Evolutionary conservation across 1,140 invertebrate genomes (phyloP).

Genomic region (Potamilus streckersoni): DNA sequence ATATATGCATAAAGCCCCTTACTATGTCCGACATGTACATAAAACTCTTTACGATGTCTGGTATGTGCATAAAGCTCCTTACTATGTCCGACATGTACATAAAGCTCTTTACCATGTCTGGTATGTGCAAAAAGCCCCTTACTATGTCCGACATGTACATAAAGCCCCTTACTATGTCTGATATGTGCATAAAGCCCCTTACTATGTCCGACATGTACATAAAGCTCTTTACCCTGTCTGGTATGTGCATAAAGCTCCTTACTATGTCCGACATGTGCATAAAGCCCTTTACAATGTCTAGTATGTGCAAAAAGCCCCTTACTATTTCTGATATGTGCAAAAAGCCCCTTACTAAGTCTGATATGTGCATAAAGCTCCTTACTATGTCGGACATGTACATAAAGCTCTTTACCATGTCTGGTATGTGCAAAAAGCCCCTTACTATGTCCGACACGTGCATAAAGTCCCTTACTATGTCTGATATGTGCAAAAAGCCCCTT

Average conservation of each 20-base stretch:
- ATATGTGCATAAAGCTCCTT: conserved; percentile 73
- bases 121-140: conserved; percentile 83
- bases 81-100: conserved; percentile 97
- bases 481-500: conserved; percentile 82
- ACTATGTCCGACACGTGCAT: not conserved
- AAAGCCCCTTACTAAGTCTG: conserved; percentile 85
- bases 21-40: too few relatives aligned
- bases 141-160: conserved; percentile 95
- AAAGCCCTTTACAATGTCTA: too few relatives aligned
- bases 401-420: conserved; percentile 90
- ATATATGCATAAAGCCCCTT: conserved; percentile 56
- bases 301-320: too few relatives aligned
- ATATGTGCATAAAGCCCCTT: conserved; percentile 81
- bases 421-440: conserved; percentile 76
- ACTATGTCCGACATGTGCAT: conserved; percentile 92
- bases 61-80: conserved; percentile 90
- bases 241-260: conserved; percentile 72
- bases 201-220: conserved; percentile 80
- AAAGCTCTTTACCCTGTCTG: conserved; percentile 84
- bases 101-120: conserved; percentile 88
- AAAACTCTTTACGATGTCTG: conserved; percentile 89
- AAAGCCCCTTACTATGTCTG: conserved; percentile 85
- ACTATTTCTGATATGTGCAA: too few relatives aligned
- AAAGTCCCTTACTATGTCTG: too few relatives aligned
- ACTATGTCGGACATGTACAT: conserved; percentile 87